Conservation (phyloP, 2,797 vertebrate species). For the Rachycentron canadum region DNA sequence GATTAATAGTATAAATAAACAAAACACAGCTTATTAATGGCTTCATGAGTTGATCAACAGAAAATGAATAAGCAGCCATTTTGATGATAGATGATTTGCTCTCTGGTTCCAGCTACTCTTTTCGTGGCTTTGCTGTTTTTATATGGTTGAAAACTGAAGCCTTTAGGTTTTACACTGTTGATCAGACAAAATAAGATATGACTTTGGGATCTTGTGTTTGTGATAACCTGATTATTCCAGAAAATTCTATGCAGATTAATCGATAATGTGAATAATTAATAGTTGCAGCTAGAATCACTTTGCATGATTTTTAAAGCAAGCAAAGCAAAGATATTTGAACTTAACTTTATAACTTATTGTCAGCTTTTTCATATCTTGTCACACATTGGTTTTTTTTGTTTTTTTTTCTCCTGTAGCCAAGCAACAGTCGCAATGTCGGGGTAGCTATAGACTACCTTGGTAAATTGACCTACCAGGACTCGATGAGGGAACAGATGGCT, state of each 20-base stretch:
- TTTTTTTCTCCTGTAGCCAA: conserved; percentile 82
- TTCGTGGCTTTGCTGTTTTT: neutral
- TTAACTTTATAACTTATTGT: too few relatives aligned
- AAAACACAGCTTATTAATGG: too few relatives aligned
- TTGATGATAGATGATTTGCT: neutral
- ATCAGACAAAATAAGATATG: neutral
- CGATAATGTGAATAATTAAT: neutral
- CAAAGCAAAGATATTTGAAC: neutral
- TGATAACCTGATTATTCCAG: neutral
- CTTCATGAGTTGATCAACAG: neutral
- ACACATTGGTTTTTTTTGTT: neutral
- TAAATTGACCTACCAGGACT: conserved; percentile 95
- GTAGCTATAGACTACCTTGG: conserved; percentile 93
- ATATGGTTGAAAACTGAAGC: neutral
- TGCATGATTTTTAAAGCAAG: too few relatives aligned
- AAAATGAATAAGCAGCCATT: neutral
- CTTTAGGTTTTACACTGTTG: neutral
- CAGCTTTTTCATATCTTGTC: neutral
- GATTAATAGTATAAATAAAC: neutral
- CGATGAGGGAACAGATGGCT: conserved; percentile 91
- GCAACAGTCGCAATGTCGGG: conserved; percentile 90
- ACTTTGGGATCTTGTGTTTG: too few relatives aligned
- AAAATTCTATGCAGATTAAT: neutral
- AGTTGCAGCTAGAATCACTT: neutral
- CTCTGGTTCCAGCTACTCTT: neutral